phyloP scores from a whole-genome alignment of 2,888 invertebrate genomes.

The Tenthredo mesomela region DNA sequence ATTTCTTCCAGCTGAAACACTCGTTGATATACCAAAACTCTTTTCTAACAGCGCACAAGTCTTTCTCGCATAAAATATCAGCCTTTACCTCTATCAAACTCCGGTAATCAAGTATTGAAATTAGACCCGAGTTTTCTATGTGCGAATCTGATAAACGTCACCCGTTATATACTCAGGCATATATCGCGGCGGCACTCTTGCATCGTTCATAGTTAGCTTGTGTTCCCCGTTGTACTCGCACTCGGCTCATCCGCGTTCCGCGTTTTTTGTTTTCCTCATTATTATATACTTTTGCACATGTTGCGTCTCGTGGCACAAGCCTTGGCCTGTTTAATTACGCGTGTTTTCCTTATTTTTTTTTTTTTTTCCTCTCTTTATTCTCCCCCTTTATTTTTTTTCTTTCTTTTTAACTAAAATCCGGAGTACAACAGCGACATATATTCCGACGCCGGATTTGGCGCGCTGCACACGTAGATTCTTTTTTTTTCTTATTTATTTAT shows the following conservation, averaged over 20 bases:
- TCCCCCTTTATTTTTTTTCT: not conserved
- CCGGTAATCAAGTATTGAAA: not conserved
- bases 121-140: not conserved
- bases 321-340: not conserved
- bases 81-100: not conserved
- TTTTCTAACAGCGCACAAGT: not conserved
- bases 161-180: constrained; percentile 35
- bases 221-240: constrained; percentile 26
- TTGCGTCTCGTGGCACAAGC: not conserved
- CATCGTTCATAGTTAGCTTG: constrained; percentile 47
- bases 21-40: not conserved
- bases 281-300: not conserved
- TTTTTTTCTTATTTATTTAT: too few relatives aligned
- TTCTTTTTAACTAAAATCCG: not conserved
- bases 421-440: not conserved
- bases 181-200: constrained; percentile 41
- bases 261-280: constrained; percentile 6
- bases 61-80: not conserved
- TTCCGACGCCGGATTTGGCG: not conserved
- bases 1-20: not conserved
- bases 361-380: not conserved
- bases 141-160: constrained; percentile 5
- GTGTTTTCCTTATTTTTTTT: not conserved
- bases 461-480: not conserved
- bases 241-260: not conserved